Evolutionary conservation across 2,113 vertebrate genomes (phyloP), one percentile per base, ranked within the genome.

Genomic region (Spilogale gracilis): DNA sequence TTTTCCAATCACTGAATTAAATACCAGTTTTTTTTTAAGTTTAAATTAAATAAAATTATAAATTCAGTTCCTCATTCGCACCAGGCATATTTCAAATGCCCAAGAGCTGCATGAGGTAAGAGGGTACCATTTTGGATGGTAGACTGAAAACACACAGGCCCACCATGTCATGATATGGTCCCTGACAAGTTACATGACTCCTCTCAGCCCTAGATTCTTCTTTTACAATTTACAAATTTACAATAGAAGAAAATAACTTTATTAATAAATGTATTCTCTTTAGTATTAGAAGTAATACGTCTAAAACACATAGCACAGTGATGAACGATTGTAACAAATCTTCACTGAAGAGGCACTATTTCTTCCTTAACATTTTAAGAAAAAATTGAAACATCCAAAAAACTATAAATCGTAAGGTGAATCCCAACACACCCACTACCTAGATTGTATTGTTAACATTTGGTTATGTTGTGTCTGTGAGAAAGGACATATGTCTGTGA

Each of bases 31-130:
- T 85, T 92, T 25, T 93, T 81, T 38, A 67, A 83, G 43, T 61
- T 80, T 91, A 95, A 67, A 60, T 90, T 16, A 79, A 95, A 87
- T 88, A n/a, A 71, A 91, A 94, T 61, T 38, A 76, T 85, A 63
- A 94, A 76, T 43, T 89, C 32, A 25, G 20, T 81, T 94, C 13
- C 45, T 69, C 25, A 32, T 30, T 63, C 8, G 4, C 25, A 63
- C 7, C 73, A 74, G 65, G 9, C n/a, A 67, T n/a, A 73, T 54
- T 93, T 65, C 27, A 48, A 85, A 8, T 74, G 18, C n/a, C 74
- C 50, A 81, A 48, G 30, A 67, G 56, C 32, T 58, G 30, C 23
- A 1, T 86, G 73, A 50, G 52, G 25, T 25, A 20, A 63, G 50
- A 27, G 43, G 63, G 2, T 1, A 23, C 38, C 25, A 21, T 38